These are phyloP conservation scores for Vultur gryphus DNA, from an alignment of 2,797 vertebrate genomes.

Conservation along the genomic window DNA sequence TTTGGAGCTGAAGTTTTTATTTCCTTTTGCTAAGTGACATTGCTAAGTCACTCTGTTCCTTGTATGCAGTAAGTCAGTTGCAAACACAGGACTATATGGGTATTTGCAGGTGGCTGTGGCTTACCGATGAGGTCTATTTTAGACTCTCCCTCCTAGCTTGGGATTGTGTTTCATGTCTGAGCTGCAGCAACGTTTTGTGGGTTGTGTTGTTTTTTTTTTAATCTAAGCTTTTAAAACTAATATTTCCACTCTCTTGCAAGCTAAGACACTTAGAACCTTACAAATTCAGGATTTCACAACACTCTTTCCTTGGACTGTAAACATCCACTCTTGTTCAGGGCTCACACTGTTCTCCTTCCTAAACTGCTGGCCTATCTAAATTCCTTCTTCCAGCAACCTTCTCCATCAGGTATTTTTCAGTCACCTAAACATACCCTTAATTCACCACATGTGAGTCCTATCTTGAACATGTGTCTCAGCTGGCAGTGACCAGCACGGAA, in stretches of 20 bases:
- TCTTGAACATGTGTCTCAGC: not conserved
- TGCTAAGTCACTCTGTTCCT: not conserved
- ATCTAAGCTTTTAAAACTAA: not conserved
- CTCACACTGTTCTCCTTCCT: not conserved
- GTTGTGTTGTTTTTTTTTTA: not conserved
- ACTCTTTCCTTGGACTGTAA: not conserved
- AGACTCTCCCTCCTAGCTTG: not conserved
- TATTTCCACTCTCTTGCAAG: not conserved
- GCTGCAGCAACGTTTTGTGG: not conserved
- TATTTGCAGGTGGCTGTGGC: not conserved
- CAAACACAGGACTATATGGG: not conserved
- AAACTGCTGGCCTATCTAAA: not conserved
- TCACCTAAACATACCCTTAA: not conserved
- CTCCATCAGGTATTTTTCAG: not conserved
- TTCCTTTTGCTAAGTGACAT: not conserved
- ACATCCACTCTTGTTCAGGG: not conserved
- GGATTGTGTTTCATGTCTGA: not conserved
- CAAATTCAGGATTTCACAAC: not conserved
- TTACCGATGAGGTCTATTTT: not conserved
- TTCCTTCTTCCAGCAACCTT: not conserved
- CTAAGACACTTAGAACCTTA: not conserved
- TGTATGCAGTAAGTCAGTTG: not conserved
- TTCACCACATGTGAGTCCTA: not conserved
- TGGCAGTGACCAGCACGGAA: not conserved
- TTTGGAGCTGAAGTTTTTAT: not conserved